Percentiles rank a stretch among this genome's conserved stretches.
Conservation (phyloP, 2,797 vertebrate species). For the Pogonophryne albipinna region DNA sequence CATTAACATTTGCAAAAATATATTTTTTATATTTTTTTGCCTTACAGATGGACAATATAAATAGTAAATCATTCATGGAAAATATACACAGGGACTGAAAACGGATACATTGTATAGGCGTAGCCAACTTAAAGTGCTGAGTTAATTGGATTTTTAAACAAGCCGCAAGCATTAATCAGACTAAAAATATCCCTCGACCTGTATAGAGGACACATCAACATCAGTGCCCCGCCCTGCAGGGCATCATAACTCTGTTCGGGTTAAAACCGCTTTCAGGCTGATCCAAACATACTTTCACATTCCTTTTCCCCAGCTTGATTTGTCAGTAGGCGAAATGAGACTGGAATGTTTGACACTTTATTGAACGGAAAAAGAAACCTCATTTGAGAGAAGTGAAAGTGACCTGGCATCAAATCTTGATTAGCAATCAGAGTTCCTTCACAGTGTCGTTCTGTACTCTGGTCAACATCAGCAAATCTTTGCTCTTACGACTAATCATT, state of each 20-base stretch:
- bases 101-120: slow-evolving; percentile 61
- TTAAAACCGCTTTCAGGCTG: slow-evolving; percentile 10
- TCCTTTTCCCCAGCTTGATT: slow-evolving; percentile 37
- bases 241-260: slow-evolving; percentile 30
- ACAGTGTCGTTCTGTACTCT: neutral
- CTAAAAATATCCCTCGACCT: slow-evolving; percentile 37
- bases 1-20: slow-evolving; percentile 78
- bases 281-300: slow-evolving; percentile 44
- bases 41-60: slow-evolving; percentile 74
- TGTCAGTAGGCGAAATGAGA: slow-evolving; percentile 33
- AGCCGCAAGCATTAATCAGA: slow-evolving; percentile 76
- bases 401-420: slow-evolving; percentile 35
- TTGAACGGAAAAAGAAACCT: slow-evolving; percentile 20
- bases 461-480: neutral
- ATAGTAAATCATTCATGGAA: slow-evolving; percentile 70
- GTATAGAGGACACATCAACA: slow-evolving; percentile 10
- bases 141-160: slow-evolving; percentile 67
- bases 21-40: slow-evolving; percentile 71
- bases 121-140: slow-evolving; percentile 81
- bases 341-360: slow-evolving; percentile 72
- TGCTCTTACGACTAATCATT: neutral
- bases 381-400: slow-evolving; percentile 35
- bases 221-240: slow-evolving; percentile 77
- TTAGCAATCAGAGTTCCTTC: slow-evolving; percentile 9
- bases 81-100: slow-evolving; percentile 62